Base-by-base conservation (phyloP, 53 echinoderm and acorn worm species). In the Zoroaster sp. region DNA sequence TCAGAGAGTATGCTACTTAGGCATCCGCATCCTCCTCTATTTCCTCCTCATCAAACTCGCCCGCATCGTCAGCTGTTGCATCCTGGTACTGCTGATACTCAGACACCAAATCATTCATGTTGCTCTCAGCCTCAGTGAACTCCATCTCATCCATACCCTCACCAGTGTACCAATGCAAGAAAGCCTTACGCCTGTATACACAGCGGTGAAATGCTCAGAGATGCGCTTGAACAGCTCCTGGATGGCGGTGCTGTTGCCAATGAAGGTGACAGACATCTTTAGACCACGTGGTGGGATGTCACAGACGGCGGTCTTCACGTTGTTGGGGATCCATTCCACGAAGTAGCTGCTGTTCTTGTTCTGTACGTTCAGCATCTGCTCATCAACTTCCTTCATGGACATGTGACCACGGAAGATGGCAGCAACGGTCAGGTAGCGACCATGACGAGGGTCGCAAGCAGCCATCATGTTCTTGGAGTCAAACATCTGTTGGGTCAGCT, bases 381-480 rank as follows among this genome's bases (percentile, higher is more conserved):
- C 85, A 67, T 96, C 96, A n/a, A 96, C 96, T 71, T 96, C 96
- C 87, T 96, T 96, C 96, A 96, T 96, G 89, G 96, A 96, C 96
- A 96, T 96, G 66, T 94, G 96, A 39, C 96, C 96, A 87, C 96
- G 93, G 93, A 96, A 98, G 40, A 98, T 94, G 73, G 91, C 93
- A 47, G 99, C 99, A 12, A 94, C 99, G 35, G 99, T 98, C 33
- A 98, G 89, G 88, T 98, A 98, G 66, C 99, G 95, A 51, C 99
- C 99, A 43, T 94, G 95, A 43, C 99, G 94, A 66, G 99, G 99
- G 67, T 98, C 99, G 68, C 99, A 98, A 12, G 99, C 99, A 53
- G 99, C 99, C 99, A 98, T 98, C 99, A 98, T 98, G 90, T 98
- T 98, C 94, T 98, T 98, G 75, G 99, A 82, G 54, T 98, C 99